These are phyloP conservation scores for Andricus curvator DNA, from an alignment of 2,888 invertebrate genomes.

Conservation along the genomic window DNA sequence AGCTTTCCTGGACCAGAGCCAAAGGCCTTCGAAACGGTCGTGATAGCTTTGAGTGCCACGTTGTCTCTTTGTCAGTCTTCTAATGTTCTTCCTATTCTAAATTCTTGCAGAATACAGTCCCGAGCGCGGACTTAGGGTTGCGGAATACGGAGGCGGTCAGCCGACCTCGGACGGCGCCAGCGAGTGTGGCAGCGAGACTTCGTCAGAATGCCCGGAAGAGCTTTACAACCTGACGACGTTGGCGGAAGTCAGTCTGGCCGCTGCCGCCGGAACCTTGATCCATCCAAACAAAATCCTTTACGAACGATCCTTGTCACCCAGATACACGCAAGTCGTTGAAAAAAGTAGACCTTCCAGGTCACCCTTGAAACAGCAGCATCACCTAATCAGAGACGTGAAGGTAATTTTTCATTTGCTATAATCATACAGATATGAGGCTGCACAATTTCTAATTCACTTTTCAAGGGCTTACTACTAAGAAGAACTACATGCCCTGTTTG, in stretches of 20 bases:
- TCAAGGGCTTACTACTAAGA: too few relatives aligned
- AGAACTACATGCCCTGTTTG: too few relatives aligned
- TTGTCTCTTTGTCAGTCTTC: slow-evolving; percentile 14
- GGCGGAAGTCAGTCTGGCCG: slow-evolving; percentile 86
- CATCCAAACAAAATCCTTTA: slow-evolving; percentile 73
- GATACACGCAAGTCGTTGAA: slow-evolving; percentile 47
- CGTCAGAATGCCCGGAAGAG: slow-evolving; percentile 81
- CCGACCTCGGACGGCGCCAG: slow-evolving; percentile 76
- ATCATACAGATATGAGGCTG: too few relatives aligned
- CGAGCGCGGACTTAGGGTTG: slow-evolving; percentile 68
- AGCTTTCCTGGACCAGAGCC: slow-evolving; percentile 22
- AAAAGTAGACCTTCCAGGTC: slow-evolving; percentile 39
- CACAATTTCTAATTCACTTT: too few relatives aligned
- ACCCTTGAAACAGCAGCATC: neutral
- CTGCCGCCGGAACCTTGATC: slow-evolving; percentile 81
- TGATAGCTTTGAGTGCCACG: slow-evolving; percentile 21
- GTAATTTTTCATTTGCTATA: slow-evolving; percentile 31
- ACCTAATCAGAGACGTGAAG: slow-evolving; percentile 35
- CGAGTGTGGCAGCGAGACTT: slow-evolving; percentile 76
- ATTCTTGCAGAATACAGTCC: slow-evolving; percentile 69
- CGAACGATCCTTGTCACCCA: slow-evolving; percentile 63
- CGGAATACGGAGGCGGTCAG: slow-evolving; percentile 72
- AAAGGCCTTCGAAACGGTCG: slow-evolving; percentile 12
- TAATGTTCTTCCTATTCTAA: slow-evolving; percentile 24
- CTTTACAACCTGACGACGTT: slow-evolving; percentile 87